Conservation (phyloP, 2,113 vertebrate genomes). For the Indicator indicator region DNA sequence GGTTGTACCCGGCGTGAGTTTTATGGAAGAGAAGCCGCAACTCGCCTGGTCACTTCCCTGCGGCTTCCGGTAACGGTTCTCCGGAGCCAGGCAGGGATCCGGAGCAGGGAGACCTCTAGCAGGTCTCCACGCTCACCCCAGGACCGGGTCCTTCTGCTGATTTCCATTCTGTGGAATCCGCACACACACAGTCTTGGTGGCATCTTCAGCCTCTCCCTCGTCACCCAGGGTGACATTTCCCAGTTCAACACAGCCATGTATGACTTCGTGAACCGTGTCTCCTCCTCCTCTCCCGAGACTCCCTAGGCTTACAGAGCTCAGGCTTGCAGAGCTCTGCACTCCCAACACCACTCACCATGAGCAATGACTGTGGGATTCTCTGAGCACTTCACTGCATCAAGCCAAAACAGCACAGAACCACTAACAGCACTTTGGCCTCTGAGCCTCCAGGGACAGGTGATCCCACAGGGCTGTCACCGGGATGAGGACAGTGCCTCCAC, state of each 20-base stretch:
- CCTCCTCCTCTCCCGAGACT: not conserved
- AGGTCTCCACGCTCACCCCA: not conserved
- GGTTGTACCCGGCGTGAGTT: not conserved
- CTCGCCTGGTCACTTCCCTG: not conserved
- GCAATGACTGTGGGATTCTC: rapidly evolving
- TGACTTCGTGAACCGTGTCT: no score
- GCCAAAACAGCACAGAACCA: not conserved
- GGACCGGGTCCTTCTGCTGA: not conserved
- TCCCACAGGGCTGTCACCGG: rapidly evolving
- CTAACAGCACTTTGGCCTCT: rapidly evolving
- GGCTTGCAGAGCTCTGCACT: no score
- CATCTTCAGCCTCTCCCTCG: not conserved
- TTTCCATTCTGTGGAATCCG: not conserved
- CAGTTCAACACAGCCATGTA: no score
- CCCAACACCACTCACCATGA: rapidly evolving
- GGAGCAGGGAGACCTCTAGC: not conserved
- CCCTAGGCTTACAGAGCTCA: not conserved
- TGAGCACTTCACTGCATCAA: rapidly evolving
- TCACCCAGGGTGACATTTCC: not conserved
- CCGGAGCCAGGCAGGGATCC: no score
- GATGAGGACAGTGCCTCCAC: no score
- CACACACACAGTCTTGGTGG: not conserved
- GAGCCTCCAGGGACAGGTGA: rapidly evolving
- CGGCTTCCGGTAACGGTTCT: not conserved
- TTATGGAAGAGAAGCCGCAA: not conserved